Conservation (phyloP, 2,888 invertebrate genomes). For the Platycheirus rosarum region DNA sequence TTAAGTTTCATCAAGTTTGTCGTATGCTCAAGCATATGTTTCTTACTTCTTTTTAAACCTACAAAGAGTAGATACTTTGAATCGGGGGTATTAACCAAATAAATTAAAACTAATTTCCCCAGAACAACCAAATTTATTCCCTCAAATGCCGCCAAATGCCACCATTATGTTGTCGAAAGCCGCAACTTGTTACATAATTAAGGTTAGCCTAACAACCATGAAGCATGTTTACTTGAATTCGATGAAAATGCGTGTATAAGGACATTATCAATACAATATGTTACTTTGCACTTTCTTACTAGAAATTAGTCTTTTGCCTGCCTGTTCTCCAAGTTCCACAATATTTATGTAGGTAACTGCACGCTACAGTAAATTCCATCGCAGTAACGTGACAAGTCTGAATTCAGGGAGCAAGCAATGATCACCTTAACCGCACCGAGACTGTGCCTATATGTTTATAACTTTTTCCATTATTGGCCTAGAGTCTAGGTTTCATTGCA, state of each 20-base stretch:
- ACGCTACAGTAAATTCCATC: slow-evolving; percentile 19
- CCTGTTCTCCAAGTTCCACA: slow-evolving; percentile 18
- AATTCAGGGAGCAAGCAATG: slow-evolving; percentile 59
- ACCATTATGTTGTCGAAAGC: slow-evolving; percentile 4
- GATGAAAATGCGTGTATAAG: slow-evolving; percentile 47
- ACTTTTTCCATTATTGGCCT: too few relatives aligned
- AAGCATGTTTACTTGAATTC: slow-evolving; percentile 47
- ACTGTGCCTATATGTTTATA: slow-evolving; percentile 3
- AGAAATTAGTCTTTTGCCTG: slow-evolving; percentile 2
- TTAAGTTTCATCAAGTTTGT: too few relatives aligned
- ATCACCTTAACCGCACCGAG: slow-evolving; percentile 21
- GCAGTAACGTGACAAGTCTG: slow-evolving; percentile 67
- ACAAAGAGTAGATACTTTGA: too few relatives aligned
- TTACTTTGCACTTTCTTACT: slow-evolving; percentile 32
- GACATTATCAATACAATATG: slow-evolving; percentile 56
- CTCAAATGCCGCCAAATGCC: too few relatives aligned
- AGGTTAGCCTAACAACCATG: slow-evolving; percentile 35
- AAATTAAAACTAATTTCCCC: slow-evolving; percentile 5
- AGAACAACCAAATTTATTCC: neutral
- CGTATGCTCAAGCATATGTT: too few relatives aligned
- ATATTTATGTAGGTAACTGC: neutral
- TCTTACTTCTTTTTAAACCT: too few relatives aligned
- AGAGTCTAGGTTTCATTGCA: too few relatives aligned
- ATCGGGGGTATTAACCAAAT: slow-evolving; percentile 1
- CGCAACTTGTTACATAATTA: slow-evolving; percentile 38